Base-by-base conservation (phyloP, 2,797 vertebrate genomes). In the Buphagus erythrorhynchus region DNA sequence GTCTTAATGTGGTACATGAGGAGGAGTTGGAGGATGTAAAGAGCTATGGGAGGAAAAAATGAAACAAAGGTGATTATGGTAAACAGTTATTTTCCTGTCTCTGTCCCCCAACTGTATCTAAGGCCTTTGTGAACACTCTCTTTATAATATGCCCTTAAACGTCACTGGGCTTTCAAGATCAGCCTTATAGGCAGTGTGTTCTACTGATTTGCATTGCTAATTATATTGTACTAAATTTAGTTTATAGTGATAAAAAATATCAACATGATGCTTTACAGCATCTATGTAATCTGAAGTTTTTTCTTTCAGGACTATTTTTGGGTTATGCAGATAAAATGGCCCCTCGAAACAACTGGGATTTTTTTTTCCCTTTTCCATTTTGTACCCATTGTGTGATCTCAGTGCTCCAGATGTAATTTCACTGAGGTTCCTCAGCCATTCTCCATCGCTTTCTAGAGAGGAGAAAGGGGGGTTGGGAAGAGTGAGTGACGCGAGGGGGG, bases 111-210 rank as follows among this genome's bases (percentile, higher is more conserved):
- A 85, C 66, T 67, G 61, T 46, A 83, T 73, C 72, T 54, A 63
- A 86, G 88, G 77, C 77, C 92, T 72, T 86, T 65, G 43, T 46
- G 77, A 91, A 59, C 79, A 84, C 31, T 61, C 45, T 92, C 35
- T 95, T 93, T 88, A 86, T 57, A 73, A 86, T 74, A 93, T 96
- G 92, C 92, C 94, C 90, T 97, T 95, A 96, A 95, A 96, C 90
- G 71, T 90, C 92, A 61, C 63, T 82, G 55, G 74, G 66, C 73
- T 68, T 81, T 91, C 81, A 91, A 81, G 74, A 61, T 45, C 84
- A 82, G 84, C 90, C n/a, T 40, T 67, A 79, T 82, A 88, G 66
- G 79, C 26, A 83, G 57, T 51, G 80, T 58, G 38, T 72, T 73
- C 78, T 78, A 73, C 68, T 95, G 49, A 84, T 93, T 77, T 88